These are phyloP conservation scores for Sebastes hubbsi DNA, from an alignment of 2,797 vertebrate species.

Conservation along the genomic window DNA sequence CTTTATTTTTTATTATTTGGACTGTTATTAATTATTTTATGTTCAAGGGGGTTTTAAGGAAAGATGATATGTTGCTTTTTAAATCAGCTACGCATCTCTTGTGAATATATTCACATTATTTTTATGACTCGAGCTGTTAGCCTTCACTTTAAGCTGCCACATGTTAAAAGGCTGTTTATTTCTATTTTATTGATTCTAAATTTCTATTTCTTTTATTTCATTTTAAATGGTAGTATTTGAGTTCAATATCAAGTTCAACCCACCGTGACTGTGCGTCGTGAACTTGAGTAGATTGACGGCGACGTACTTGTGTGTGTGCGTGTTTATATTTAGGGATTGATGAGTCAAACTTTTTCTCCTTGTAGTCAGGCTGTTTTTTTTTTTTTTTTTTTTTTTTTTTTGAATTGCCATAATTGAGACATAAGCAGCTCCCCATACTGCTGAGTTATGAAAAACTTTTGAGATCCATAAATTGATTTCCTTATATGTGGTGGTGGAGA, in stretches of 20 bases:
- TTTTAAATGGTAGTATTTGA: slow-evolving; percentile 43
- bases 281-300: slow-evolving; percentile 61
- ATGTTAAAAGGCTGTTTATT: neutral
- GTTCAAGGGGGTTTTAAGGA: neutral
- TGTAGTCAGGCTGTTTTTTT: neutral
- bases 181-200: neutral
- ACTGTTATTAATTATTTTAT: neutral
- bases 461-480: slow-evolving; percentile 34
- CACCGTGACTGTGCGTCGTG: slow-evolving; percentile 43
- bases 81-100: neutral
- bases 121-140: neutral
- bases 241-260: slow-evolving; percentile 80
- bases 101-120: neutral
- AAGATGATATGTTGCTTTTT: neutral
- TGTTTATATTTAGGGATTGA: neutral
- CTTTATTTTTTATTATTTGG: neutral
- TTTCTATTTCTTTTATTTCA: neutral
- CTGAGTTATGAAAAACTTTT: slow-evolving; percentile 23
- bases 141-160: neutral
- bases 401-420: neutral
- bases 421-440: neutral
- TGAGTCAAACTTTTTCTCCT: slow-evolving; percentile 7
- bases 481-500: neutral
- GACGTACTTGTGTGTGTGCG: neutral
- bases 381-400: neutral